Percentiles rank a stretch among this genome's conserved stretches.
Conservation (phyloP, 2,888 invertebrate species). For the Philereme transversata region DNA sequence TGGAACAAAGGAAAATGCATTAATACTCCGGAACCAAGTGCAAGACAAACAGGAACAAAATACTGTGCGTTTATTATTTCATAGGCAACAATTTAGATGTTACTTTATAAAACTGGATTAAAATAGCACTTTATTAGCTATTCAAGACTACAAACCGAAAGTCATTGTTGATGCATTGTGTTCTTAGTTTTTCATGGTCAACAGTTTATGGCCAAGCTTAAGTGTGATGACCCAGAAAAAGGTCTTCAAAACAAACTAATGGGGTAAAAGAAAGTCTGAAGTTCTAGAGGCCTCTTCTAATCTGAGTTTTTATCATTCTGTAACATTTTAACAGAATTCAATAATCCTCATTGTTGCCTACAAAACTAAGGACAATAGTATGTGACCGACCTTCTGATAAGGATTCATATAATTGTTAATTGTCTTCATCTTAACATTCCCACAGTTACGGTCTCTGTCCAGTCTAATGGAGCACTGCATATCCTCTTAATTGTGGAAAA, state of each 20-base stretch:
- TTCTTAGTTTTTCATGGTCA: no score
- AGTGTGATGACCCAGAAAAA: no score
- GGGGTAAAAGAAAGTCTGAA: no score
- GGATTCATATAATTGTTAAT: slow-evolving; percentile 75
- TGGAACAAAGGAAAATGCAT: slow-evolving; percentile 65
- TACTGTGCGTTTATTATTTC: slow-evolving; percentile 57
- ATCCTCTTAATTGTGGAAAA: slow-evolving; percentile 75
- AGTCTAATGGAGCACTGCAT: slow-evolving; percentile 79
- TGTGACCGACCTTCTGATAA: slow-evolving; percentile 75
- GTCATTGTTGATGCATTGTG: no score
- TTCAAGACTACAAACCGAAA: not conserved
- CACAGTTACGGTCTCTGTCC: slow-evolving; percentile 72
- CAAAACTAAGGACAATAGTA: slow-evolving; percentile 48
- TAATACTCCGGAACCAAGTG: slow-evolving; percentile 50
- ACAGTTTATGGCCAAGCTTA: no score
- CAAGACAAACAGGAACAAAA: slow-evolving; percentile 58
- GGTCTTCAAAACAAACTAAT: no score
- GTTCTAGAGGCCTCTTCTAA: no score
- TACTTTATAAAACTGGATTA: slow-evolving; percentile 7
- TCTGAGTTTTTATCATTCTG: no score
- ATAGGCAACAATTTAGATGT: slow-evolving; percentile 57
- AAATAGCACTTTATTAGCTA: not conserved
- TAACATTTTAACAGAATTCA: no score
- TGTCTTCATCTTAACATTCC: slow-evolving; percentile 77
- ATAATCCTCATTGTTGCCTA: slow-evolving; percentile 56